Conservation (phyloP, 2,113 vertebrate genomes). For the Laterallus jamaicensis region DNA sequence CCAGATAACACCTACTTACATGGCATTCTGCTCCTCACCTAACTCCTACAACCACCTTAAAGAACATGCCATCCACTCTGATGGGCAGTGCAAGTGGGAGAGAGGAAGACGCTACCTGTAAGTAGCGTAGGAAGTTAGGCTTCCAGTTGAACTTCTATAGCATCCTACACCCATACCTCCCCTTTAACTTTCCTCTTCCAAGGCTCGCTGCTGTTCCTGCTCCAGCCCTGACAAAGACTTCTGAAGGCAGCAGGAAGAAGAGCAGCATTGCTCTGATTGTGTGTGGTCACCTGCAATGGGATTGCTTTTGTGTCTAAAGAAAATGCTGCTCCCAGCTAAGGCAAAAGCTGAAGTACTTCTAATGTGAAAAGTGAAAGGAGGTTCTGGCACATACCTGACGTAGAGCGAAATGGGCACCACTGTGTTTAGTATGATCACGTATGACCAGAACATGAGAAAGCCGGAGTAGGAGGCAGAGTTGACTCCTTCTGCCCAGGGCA, state of each 20-base stretch:
- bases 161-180: not conserved
- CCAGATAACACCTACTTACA: not conserved
- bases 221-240: not conserved
- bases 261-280: rapidly evolving
- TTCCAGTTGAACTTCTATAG: not conserved
- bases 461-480: slow-evolving; percentile 75
- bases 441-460: slow-evolving; percentile 92
- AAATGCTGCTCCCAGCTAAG: not conserved
- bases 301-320: not conserved
- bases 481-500: slow-evolving; percentile 79
- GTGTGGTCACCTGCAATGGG: rapidly evolving
- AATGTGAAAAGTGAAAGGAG: not conserved
- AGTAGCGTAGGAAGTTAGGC: not conserved
- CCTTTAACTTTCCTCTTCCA: not conserved
- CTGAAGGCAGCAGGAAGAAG: not conserved
- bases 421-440: slow-evolving; percentile 95
- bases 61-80: not conserved
- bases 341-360: not conserved
- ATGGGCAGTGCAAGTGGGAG: not conserved
- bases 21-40: not conserved
- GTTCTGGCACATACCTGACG: slow-evolving; percentile 80
- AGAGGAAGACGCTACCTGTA: not conserved
- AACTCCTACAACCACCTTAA: not conserved
- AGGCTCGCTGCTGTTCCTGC: not conserved
- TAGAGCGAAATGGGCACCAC: slow-evolving; percentile 98